A percentile compares a stretch with the other conserved stretches of the same genome.
Evolutionary conservation across 2,797 vertebrate genomes (phyloP).

Genomic region (Myotis vivesi): DNA sequence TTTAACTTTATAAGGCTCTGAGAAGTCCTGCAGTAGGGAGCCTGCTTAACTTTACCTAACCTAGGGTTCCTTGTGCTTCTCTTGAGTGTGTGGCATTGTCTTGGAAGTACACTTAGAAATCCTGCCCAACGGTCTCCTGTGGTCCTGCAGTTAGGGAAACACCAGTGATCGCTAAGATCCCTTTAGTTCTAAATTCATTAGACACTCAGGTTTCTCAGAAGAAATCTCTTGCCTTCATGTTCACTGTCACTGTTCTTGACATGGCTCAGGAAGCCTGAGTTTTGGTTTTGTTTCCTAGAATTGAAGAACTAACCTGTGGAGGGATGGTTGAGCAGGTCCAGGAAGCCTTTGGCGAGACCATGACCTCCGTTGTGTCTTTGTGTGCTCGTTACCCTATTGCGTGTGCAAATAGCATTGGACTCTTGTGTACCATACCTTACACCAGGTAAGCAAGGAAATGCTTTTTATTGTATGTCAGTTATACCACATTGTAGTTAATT

Average conservation of each 20-base stretch:
- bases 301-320: conserved; percentile 97
- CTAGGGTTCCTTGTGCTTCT: not conserved
- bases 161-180: not conserved
- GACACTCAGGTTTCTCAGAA: not conserved
- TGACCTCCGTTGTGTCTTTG: conserved; percentile 97
- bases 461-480: not conserved
- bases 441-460: conserved; percentile 88
- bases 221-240: not conserved
- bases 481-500: not conserved
- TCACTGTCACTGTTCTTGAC: not conserved
- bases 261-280: not conserved
- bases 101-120: not conserved
- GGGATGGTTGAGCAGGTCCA: conserved; percentile 99
- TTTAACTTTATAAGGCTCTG: not conserved
- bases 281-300: conserved; percentile 84
- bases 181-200: not conserved
- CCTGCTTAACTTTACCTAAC: not conserved
- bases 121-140: not conserved
- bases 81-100: not conserved
- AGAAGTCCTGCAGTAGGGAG: not conserved
- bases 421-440: conserved; percentile 97
- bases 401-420: conserved; percentile 98
- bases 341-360: conserved; percentile 98
- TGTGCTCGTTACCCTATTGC: conserved; percentile 98
- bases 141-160: not conserved